Evolutionary conservation across 2,888 invertebrate species (phyloP), one percentile per base, ranked within the genome.

Genomic region (Acanthosoma haemorrhoidale): DNA sequence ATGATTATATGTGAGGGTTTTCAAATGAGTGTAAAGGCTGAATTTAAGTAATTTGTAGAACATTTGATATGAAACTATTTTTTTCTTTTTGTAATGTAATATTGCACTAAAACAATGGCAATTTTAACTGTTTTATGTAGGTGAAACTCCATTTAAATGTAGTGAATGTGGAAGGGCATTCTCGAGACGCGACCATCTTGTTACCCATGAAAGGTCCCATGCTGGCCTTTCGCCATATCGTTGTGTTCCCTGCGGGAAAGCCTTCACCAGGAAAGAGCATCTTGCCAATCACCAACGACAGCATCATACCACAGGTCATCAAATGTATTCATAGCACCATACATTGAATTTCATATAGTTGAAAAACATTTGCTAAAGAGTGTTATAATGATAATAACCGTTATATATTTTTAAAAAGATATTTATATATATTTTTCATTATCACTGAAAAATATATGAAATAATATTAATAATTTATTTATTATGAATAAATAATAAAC

Each of bases 191-290:
- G 79, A 79, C 72, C 79, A 79, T 72, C 75, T 79, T 69, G 77
- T 77, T 57, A 77, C 77, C 72, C 79, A 79, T 74, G 75, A 77
- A 75, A 74, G 78, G 13, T 76, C 77, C 61, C 79, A 79, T 74
- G 78, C 78, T 32, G 79, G 78, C 69, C 90, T 89, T 79, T 89
- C 90, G 1, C 90, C 90, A 15, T 89, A 89, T 79, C 86, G 89
- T 60, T 90, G 90, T 78, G 89, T 89, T 79, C 89, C 89, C 80
- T 90, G 90, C 79, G 88, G 88, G 36, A 90, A 90, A 80, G 89
- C 89, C 8, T 90, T 90, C 79, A 89, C 90, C 1, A 84, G 89
- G 75, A 89, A 90, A 79, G 90, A 90, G 79, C 89, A 90, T 79
- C 81, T 90, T 68, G 79, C 89, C 74, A 77, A 75, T 70, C 92